phyloP scores from a whole-genome alignment of 1,140 invertebrate species.

The Holcopasites calliopsidis region DNA sequence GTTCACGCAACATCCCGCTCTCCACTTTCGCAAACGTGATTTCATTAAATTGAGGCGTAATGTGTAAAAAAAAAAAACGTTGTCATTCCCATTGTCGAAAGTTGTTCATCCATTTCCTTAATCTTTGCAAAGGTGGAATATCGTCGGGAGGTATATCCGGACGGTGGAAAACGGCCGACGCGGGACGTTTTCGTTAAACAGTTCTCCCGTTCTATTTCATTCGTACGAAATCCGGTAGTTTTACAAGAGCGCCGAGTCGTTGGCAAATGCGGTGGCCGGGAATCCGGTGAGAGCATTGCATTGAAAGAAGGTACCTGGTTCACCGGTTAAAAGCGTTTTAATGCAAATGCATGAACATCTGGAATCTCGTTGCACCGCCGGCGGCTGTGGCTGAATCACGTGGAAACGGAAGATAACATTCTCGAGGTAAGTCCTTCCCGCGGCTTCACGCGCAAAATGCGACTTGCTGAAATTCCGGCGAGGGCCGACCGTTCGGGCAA shows the following conservation, averaged over 20 bases:
- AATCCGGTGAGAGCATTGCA: slow-evolving; percentile 5
- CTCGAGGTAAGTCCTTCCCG: slow-evolving; percentile 45
- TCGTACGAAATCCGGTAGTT: neutral
- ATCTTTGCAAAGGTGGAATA: too few relatives aligned
- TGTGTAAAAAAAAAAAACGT: too few relatives aligned
- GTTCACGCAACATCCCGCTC: neutral
- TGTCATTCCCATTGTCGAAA: too few relatives aligned
- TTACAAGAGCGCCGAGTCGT: neutral
- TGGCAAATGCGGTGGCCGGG: neutral
- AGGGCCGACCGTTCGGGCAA: neutral
- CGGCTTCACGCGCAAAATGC: slow-evolving; percentile 23
- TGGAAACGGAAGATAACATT: slow-evolving; percentile 50
- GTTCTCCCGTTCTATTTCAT: neutral
- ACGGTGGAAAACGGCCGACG: too few relatives aligned
- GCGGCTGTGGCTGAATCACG: slow-evolving; percentile 22
- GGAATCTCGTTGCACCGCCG: slow-evolving; percentile 20
- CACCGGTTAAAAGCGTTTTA: slow-evolving; percentile 49
- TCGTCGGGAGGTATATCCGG: too few relatives aligned
- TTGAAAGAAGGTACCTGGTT: slow-evolving; percentile 38
- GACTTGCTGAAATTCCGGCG: slow-evolving; percentile 13
- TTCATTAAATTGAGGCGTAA: too few relatives aligned
- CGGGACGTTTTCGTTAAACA: neutral
- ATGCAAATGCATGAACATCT: slow-evolving; percentile 57
- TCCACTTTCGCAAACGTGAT: too few relatives aligned
- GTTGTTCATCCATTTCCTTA: too few relatives aligned